Evolutionary conservation across 64 coral and sea anemone species (phyloP).

Genomic region (Orbicella faveolata): DNA sequence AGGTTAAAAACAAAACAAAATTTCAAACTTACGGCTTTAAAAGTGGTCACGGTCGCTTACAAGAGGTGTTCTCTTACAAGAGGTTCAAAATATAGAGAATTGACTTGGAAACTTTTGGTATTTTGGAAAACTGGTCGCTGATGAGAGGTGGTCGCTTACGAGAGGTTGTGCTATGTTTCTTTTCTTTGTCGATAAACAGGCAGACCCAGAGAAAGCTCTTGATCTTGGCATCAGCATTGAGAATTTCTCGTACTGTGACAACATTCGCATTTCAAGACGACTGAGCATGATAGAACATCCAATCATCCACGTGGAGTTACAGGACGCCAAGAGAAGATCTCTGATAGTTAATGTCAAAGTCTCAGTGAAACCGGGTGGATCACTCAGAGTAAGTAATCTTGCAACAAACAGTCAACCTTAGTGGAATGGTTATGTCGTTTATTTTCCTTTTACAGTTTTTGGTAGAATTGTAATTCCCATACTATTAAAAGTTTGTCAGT

Average conservation of each 20-base stretch:
- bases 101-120: too few species aligned
- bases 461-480: too few species aligned
- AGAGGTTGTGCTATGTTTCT: not conserved
- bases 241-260: conserved; percentile 81
- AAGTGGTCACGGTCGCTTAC: too few species aligned
- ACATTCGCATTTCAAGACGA: conserved; percentile 69
- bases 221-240: conserved; percentile 81
- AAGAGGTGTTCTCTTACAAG: too few species aligned
- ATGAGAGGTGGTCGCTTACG: too few species aligned
- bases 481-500: too few species aligned
- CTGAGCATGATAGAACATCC: conserved; percentile 48
- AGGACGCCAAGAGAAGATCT: conserved; percentile 71
- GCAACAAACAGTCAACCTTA: not conserved
- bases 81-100: too few species aligned
- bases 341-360: conserved; percentile 76
- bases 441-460: too few species aligned
- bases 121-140: too few species aligned
- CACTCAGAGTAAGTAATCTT: conserved; percentile 61
- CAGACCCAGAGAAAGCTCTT: conserved; percentile 61
- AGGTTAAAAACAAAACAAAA: too few species aligned
- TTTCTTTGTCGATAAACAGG: conserved; percentile 17
- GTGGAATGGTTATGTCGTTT: too few species aligned
- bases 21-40: too few species aligned
- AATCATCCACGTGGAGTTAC: conserved; percentile 73
- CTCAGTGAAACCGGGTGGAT: conserved; percentile 72